A percentile compares a stretch with the other conserved stretches of the same genome.
Conservation (phyloP, 1,140 invertebrate genomes). For the Zaprionus taronus region DNA sequence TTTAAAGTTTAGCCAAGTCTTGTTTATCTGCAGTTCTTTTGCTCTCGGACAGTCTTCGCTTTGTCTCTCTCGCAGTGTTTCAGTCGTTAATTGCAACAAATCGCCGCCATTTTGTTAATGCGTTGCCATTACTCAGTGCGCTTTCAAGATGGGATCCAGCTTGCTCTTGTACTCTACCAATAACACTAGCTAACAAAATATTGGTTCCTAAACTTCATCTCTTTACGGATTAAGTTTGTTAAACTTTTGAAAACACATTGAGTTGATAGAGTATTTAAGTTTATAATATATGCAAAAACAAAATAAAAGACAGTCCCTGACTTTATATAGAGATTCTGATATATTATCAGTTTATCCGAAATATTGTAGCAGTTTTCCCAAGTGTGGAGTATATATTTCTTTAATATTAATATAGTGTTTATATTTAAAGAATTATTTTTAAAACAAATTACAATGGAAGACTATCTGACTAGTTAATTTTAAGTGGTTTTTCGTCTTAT, state of each 20-base stretch:
- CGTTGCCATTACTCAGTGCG: conserved; percentile 60
- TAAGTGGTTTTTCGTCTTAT: not conserved
- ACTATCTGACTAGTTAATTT: not conserved
- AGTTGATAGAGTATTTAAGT: no score
- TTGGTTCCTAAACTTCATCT: not conserved
- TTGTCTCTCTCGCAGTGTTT: conserved; percentile 44
- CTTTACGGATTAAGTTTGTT: not conserved
- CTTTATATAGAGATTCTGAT: no score
- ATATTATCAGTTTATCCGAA: no score
- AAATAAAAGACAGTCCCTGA: not conserved
- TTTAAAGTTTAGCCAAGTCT: not conserved
- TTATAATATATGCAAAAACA: not conserved
- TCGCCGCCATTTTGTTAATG: conserved; percentile 67
- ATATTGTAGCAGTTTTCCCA: no score
- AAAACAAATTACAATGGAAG: no score
- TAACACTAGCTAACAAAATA: conserved; percentile 6
- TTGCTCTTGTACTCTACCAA: not conserved
- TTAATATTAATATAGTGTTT: no score
- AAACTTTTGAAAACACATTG: not conserved
- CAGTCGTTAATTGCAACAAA: conserved; percentile 77
- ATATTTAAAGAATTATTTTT: no score
- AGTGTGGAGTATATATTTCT: no score
- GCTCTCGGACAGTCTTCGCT: not conserved
- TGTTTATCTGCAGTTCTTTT: not conserved
- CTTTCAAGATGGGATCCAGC: conserved; percentile 12